phyloP scores from a whole-genome alignment of 2,797 vertebrate species.

The Chrysocyon brachyurus region DNA sequence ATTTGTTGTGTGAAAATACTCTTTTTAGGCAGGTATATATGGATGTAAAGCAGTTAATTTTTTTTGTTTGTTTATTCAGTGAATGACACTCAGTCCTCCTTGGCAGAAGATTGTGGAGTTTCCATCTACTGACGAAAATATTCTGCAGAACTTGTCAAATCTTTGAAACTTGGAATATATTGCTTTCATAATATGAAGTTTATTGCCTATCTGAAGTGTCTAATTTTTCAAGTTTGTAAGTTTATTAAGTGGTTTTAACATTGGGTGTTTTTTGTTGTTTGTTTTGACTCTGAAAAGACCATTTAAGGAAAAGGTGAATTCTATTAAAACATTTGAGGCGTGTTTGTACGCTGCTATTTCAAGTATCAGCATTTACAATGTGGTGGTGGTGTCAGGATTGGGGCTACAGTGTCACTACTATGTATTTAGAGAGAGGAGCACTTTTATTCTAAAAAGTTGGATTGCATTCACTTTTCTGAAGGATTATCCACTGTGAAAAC shows the following conservation, averaged over 20 bases:
- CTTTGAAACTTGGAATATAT: conserved; percentile 88
- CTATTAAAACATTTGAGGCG: conserved; percentile 86
- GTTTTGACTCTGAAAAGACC: conserved; percentile 85
- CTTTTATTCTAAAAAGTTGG: background rate
- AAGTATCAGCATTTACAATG: background rate
- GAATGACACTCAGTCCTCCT: conserved; percentile 85
- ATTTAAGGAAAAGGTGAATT: conserved; percentile 82
- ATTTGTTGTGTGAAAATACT: background rate
- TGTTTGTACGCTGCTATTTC: conserved; percentile 66
- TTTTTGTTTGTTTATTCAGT: conserved; percentile 76
- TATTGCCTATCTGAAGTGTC: conserved; percentile 88
- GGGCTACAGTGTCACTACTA: background rate
- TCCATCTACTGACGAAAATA: conserved; percentile 75
- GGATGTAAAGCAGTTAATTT: conserved; percentile 9
- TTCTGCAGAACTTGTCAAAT: conserved; percentile 79
- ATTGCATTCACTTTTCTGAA: background rate
- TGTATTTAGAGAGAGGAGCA: background rate
- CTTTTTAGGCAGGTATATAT: conserved; percentile 16
- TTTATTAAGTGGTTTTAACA: conserved; percentile 88
- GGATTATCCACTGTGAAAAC: background rate
- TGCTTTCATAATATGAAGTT: conserved; percentile 88
- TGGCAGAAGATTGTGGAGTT: conserved; percentile 77
- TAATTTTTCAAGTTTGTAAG: conserved; percentile 91
- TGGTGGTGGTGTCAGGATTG: background rate
- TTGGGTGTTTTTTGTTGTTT: conserved; percentile 75